These are phyloP conservation scores for Piscicola geometra DNA, from an alignment of 2,888 invertebrate species.

Conservation along the genomic window DNA sequence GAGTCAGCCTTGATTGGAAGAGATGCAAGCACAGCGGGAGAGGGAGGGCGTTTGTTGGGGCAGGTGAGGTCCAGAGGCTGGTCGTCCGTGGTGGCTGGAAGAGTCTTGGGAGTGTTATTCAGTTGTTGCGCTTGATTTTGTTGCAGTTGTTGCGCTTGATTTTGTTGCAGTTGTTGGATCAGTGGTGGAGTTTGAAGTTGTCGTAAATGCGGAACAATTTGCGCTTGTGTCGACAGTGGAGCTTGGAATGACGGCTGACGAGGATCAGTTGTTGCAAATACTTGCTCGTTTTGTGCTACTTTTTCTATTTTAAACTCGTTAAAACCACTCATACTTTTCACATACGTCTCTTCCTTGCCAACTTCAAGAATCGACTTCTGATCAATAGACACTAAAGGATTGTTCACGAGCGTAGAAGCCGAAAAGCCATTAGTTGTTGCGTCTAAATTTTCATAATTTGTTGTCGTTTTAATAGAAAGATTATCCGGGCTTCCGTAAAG, in stretches of 20 bases:
- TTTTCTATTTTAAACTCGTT: background rate
- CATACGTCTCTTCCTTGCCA: background rate
- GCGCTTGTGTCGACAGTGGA: too few relatives aligned
- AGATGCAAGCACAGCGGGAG: background rate
- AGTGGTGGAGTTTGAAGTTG: too few relatives aligned
- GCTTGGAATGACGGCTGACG: too few relatives aligned
- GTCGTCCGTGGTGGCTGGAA: conserved; percentile 6
- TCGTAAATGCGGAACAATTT: too few relatives aligned
- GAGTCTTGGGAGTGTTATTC: background rate
- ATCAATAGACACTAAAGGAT: background rate
- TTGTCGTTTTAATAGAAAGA: background rate
- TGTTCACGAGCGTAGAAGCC: background rate
- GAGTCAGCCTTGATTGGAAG: background rate
- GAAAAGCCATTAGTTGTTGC: background rate
- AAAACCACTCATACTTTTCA: background rate
- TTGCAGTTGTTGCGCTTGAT: too few relatives aligned
- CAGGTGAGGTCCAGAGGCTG: conserved; percentile 27
- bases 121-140: background rate
- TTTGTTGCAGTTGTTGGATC: too few relatives aligned
- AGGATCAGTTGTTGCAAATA: too few relatives aligned
- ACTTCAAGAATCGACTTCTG: background rate
- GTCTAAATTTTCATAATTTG: background rate
- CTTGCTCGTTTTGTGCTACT: background rate
- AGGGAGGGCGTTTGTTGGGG: conserved; percentile 10
- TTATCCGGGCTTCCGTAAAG: background rate